Evolutionary conservation across 2,113 vertebrate genomes (phyloP).

Genomic region (Hypomesus transpacificus): DNA sequence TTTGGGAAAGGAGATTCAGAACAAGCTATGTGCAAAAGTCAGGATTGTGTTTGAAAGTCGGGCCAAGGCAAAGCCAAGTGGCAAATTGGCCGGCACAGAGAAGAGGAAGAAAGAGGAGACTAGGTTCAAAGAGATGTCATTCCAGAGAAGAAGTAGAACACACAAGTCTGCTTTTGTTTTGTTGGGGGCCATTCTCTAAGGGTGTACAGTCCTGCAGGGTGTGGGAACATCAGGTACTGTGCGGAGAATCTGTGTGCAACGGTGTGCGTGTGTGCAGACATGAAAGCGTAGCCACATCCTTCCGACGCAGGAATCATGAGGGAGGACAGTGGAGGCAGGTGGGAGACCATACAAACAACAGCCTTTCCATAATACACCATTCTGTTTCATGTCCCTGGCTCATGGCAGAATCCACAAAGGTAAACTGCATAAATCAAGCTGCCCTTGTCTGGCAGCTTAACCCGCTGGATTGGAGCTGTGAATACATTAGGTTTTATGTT

Average conservation of each 20-base stretch:
- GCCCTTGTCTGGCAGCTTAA: slow-evolving; percentile 19
- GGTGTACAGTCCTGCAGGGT: background rate
- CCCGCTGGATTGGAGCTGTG: slow-evolving; percentile 23
- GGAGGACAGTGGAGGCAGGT: background rate
- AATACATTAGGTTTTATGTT: slow-evolving; percentile 6
- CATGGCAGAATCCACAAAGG: background rate
- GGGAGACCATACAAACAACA: slow-evolving; percentile 4
- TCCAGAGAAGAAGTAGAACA: slow-evolving; percentile 6
- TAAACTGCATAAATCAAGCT: slow-evolving; percentile 27
- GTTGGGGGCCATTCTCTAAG: slow-evolving; percentile 10
- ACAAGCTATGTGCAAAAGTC: background rate
- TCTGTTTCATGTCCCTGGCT: slow-evolving; percentile 27
- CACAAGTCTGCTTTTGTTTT: slow-evolving; percentile 8
- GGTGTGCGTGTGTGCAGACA: background rate
- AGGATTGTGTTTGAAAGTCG: slow-evolving; percentile 16
- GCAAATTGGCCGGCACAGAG: slow-evolving; percentile 23
- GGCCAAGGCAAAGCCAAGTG: slow-evolving; percentile 10
- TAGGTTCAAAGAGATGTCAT: no score
- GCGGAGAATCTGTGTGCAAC: background rate
- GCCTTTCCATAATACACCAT: slow-evolving; percentile 20
- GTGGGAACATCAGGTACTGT: background rate
- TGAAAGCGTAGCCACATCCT: no score
- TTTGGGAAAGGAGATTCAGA: background rate
- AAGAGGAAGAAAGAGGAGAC: background rate
- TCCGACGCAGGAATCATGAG: background rate